Percentiles rank a stretch among this genome's conserved stretches.
These are phyloP conservation scores for Spheniscus mendiculus DNA, from an alignment of 2,113 vertebrate species.

Conservation along the genomic window DNA sequence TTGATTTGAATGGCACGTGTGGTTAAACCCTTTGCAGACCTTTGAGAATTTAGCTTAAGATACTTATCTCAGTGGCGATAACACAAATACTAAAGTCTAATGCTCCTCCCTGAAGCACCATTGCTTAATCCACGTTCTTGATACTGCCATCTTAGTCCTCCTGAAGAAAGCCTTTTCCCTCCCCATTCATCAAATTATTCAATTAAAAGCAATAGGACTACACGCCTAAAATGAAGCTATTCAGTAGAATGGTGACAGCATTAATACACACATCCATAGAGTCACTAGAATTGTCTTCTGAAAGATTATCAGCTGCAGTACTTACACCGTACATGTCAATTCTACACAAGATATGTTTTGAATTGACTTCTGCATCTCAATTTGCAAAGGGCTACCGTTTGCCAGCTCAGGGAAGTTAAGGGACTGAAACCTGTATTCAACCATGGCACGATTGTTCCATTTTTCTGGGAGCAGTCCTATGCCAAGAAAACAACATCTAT, in stretches of 20 bases:
- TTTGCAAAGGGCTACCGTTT: neutral
- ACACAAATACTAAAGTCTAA: neutral
- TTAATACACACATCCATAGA: neutral
- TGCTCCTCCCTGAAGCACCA: neutral
- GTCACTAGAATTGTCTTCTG: neutral
- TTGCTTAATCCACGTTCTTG: neutral
- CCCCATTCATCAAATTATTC: neutral
- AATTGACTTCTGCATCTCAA: neutral
- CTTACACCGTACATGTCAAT: neutral
- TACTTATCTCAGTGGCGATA: neutral
- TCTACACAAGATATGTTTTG: neutral
- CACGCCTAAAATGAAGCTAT: neutral
- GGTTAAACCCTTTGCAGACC: constrained; percentile 33
- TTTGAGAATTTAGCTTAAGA: constrained; percentile 27
- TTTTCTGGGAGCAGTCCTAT: neutral
- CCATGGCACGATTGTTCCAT: neutral
- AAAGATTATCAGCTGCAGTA: neutral
- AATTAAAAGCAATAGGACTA: neutral
- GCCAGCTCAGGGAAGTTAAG: neutral
- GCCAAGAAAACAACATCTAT: neutral
- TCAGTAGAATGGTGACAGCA: neutral
- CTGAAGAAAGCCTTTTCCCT: neutral
- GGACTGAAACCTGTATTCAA: neutral
- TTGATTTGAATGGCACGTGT: neutral
- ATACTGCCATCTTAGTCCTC: neutral